Evolutionary conservation across 1,140 invertebrate species (phyloP).

Genomic region (Drosophila kepulauana): DNA sequence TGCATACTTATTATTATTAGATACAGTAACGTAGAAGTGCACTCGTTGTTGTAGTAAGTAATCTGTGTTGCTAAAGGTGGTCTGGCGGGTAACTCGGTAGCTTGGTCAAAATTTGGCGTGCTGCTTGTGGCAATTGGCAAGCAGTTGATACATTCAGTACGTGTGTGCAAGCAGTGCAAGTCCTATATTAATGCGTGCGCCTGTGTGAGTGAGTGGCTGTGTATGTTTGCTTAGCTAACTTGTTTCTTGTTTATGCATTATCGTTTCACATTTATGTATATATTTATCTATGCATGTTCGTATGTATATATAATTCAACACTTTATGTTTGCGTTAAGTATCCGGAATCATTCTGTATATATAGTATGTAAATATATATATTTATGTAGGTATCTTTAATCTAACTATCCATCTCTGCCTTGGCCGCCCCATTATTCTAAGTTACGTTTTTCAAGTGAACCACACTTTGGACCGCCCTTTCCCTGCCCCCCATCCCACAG

Average conservation of each 20-base stretch:
- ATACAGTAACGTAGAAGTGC: slow-evolving; percentile 49
- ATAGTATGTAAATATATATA: slow-evolving; percentile 13
- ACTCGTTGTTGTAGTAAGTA: slow-evolving; percentile 27
- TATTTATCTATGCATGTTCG: slow-evolving; percentile 2
- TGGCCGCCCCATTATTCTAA: slow-evolving; percentile 62
- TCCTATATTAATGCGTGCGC: slow-evolving; percentile 48
- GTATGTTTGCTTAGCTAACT: slow-evolving; percentile 46
- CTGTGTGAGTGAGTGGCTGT: slow-evolving; percentile 27
- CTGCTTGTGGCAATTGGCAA: slow-evolving; percentile 17
- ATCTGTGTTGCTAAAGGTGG: slow-evolving; percentile 45
- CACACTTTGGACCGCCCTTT: slow-evolving; percentile 65
- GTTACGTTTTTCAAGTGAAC: slow-evolving; percentile 79
- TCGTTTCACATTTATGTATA: slow-evolving; percentile 10
- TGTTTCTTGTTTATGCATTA: slow-evolving; percentile 42
- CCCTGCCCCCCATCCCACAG: slow-evolving; percentile 18
- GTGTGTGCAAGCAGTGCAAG: slow-evolving; percentile 36
- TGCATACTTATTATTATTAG: slow-evolving; percentile 5
- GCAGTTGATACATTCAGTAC: neutral
- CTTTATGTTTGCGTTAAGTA: slow-evolving; percentile 78
- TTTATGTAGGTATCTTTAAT: slow-evolving; percentile 31
- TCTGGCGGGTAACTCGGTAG: slow-evolving; percentile 73
- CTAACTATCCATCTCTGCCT: slow-evolving; percentile 49
- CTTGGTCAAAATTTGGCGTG: slow-evolving; percentile 68
- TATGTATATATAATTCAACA: slow-evolving; percentile 63
- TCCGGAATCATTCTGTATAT: slow-evolving; percentile 40